These are phyloP conservation scores for Enteromius radiatus DNA, from an alignment of 2,797 vertebrate genomes.

Conservation along the genomic window DNA sequence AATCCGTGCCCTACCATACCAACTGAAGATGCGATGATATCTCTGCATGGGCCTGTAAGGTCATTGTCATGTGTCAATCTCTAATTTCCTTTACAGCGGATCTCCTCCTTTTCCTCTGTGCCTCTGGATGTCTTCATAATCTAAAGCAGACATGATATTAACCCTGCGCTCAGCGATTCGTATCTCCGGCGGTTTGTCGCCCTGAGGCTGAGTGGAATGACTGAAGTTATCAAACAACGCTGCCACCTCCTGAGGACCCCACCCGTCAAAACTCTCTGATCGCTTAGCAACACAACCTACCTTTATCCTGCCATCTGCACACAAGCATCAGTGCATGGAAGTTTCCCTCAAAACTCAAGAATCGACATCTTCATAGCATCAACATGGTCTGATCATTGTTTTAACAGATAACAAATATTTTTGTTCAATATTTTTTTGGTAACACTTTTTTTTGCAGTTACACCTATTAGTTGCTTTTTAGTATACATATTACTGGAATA, in stretches of 20 bases:
- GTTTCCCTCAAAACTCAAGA: neutral
- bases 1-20: constrained; percentile 22
- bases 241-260: constrained; percentile 58
- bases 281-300: constrained; percentile 44
- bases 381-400: neutral
- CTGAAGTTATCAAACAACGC: constrained; percentile 65
- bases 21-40: constrained; percentile 43
- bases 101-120: constrained; percentile 31
- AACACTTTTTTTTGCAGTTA: no score
- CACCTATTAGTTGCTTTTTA: no score
- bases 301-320: constrained; percentile 31
- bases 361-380: neutral
- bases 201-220: constrained; percentile 62
- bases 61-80: constrained; percentile 66
- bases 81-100: constrained; percentile 50
- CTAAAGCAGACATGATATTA: constrained; percentile 61
- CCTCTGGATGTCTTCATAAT: constrained; percentile 61
- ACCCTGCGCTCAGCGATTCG: constrained; percentile 57
- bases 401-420: no score
- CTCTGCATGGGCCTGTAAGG: constrained; percentile 38
- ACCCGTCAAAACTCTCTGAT: constrained; percentile 58
- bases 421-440: no score
- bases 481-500: no score
- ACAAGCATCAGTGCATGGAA: neutral
- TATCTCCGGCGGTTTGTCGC: constrained; percentile 64